Conservation (phyloP, 2,888 invertebrate genomes). For the Uloborus plumipes region DNA sequence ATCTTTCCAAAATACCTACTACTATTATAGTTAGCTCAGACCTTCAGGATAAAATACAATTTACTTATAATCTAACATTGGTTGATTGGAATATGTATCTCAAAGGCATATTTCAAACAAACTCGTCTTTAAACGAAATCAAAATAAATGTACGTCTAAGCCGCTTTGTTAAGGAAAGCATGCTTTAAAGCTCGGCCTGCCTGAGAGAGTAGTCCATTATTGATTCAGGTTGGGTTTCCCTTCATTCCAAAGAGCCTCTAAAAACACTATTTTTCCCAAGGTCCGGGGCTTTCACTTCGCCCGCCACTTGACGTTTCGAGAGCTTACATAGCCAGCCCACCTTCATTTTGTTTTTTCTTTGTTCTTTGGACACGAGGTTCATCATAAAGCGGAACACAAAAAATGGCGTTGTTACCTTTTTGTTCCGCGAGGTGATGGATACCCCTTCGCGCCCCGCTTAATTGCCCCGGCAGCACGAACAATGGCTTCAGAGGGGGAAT, state of each 20-base stretch:
- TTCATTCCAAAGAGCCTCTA: not conserved
- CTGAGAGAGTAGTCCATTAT: no score
- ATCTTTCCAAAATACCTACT: no score
- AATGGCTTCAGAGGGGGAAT: conserved; percentile 10
- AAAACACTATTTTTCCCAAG: no score
- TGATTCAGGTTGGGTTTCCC: not conserved
- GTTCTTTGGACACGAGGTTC: conserved; percentile 2
- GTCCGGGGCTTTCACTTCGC: not conserved
- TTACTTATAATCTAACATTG: no score
- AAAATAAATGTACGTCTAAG: no score
- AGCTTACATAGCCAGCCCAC: not conserved
- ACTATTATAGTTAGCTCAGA: no score
- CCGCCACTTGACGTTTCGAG: conserved; percentile 3
- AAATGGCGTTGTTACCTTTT: conserved; percentile 17
- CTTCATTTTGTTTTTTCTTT: conserved; percentile 13
- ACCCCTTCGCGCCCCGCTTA: conserved; percentile 21
- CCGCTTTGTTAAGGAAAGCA: no score
- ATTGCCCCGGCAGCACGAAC: conserved; percentile 15
- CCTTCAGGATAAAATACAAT: no score
- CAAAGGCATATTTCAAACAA: no score
- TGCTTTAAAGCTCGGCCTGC: no score
- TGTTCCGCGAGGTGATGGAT: conserved; percentile 9
- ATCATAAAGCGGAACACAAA: conserved; percentile 1
- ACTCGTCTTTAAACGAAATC: no score
- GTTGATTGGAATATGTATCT: no score